phyloP scores from a whole-genome alignment of 2,888 invertebrate genomes.

The Ceratothoa steindachneri region DNA sequence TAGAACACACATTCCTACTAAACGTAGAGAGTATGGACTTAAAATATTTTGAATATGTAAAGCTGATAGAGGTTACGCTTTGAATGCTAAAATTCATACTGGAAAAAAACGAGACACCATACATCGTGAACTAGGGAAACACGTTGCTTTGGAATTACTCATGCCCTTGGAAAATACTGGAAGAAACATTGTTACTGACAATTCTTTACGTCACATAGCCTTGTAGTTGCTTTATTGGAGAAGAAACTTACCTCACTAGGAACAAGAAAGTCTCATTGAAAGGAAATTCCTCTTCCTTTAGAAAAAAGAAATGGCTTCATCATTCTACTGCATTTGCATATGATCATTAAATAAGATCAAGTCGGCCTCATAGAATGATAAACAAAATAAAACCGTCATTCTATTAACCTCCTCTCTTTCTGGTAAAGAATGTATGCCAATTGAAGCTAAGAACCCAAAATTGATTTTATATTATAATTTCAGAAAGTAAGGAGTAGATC shows the following conservation, averaged over 20 bases:
- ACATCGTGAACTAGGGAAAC: neutral
- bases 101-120: neutral
- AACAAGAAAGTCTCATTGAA: neutral
- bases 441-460: neutral
- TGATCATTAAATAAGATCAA: neutral
- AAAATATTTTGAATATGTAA: neutral
- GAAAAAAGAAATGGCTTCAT: neutral
- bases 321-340: neutral
- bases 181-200: neutral
- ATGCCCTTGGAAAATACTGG: neutral
- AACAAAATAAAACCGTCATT: neutral
- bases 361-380: neutral
- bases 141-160: neutral
- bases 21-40: neutral
- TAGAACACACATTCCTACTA: neutral
- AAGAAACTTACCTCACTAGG: neutral
- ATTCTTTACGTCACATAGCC: neutral
- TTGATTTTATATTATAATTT: neutral
- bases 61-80: neutral
- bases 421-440: neutral
- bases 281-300: neutral
- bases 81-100: neutral
- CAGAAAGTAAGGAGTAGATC: no score
- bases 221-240: neutral
- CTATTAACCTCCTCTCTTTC: neutral